phyloP scores from a whole-genome alignment of 2,797 vertebrate species.

The Oreochromis grahami region DNA sequence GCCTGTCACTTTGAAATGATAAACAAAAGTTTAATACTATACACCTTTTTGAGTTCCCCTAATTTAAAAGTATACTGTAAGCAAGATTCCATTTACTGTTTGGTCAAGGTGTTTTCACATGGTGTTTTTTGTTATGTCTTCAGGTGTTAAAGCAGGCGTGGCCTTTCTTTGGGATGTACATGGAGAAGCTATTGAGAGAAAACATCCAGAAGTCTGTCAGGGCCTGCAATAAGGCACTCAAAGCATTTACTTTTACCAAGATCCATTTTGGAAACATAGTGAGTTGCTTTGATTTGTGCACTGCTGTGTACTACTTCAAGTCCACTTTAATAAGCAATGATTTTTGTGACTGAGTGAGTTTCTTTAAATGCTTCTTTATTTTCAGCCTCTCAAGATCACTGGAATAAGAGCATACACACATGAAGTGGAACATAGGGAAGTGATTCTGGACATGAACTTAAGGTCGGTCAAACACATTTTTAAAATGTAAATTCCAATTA shows the following conservation, averaged over 20 bases:
- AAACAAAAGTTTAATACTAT: rapidly evolving
- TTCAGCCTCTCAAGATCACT: constrained; percentile 86
- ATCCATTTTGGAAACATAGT: constrained; percentile 72
- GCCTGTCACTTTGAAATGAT: background rate
- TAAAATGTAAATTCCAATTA: background rate
- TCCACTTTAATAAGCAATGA: background rate
- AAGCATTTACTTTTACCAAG: no score
- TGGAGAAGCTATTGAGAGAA: constrained; percentile 90
- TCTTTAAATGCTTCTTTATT: background rate
- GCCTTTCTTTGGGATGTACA: constrained; percentile 91
- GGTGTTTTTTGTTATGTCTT: background rate
- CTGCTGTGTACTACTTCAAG: background rate
- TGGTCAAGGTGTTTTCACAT: rapidly evolving
- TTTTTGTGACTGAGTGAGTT: background rate
- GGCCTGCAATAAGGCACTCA: constrained; percentile 67
- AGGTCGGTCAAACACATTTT: constrained; percentile 66
- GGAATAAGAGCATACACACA: constrained; percentile 86
- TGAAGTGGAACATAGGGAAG: constrained; percentile 83
- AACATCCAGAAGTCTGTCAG: constrained; percentile 83
- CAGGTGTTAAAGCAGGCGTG: constrained; percentile 90
- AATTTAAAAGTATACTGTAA: background rate
- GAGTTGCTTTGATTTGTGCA: constrained; percentile 4
- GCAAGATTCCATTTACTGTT: background rate
- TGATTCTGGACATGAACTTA: constrained; percentile 88
- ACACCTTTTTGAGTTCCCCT: rapidly evolving